A percentile compares a stretch with the other conserved stretches of the same genome.
Evolutionary conservation across 2,888 invertebrate species (phyloP).

Genomic region (Poecilus cupreus): DNA sequence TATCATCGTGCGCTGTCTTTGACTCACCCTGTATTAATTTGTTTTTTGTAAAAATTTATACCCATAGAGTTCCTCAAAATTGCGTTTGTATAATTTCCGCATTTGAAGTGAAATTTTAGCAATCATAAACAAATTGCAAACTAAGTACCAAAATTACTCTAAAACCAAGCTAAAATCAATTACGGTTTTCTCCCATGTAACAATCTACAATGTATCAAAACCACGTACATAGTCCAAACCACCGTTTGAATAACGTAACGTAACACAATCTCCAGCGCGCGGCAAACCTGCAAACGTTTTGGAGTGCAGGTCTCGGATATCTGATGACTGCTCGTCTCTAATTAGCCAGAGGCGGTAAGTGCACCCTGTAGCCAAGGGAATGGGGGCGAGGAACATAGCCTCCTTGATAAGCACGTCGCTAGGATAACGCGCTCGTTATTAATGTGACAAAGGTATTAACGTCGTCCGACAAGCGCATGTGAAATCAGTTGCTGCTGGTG

Average conservation of each 20-base stretch:
- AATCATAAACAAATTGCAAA: no score
- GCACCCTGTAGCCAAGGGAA: not conserved
- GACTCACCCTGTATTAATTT: no score
- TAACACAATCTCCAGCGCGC: not conserved
- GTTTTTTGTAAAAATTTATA: no score
- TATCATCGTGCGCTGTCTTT: no score
- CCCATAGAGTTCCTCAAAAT: no score
- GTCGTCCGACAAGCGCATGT: conserved; percentile 40
- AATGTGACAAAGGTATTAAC: conserved; percentile 57
- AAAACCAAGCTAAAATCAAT: no score
- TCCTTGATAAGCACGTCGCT: conserved; percentile 54
- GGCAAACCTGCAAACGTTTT: not conserved
- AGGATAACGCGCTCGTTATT: conserved; percentile 53
- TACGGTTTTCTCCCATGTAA: no score
- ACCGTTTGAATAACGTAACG: not conserved
- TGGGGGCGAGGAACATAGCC: not conserved
- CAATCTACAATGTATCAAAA: no score
- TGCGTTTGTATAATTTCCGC: no score
- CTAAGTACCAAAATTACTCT: no score
- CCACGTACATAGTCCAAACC: not conserved
- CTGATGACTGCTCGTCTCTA: conserved; percentile 46
- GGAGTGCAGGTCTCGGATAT: conserved; percentile 28
- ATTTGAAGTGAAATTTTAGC: no score
- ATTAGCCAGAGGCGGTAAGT: conserved; percentile 28
- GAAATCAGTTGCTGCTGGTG: conserved; percentile 44